phyloP scores from a whole-genome alignment of 2,797 vertebrate species.

The Cynopterus sphinx region DNA sequence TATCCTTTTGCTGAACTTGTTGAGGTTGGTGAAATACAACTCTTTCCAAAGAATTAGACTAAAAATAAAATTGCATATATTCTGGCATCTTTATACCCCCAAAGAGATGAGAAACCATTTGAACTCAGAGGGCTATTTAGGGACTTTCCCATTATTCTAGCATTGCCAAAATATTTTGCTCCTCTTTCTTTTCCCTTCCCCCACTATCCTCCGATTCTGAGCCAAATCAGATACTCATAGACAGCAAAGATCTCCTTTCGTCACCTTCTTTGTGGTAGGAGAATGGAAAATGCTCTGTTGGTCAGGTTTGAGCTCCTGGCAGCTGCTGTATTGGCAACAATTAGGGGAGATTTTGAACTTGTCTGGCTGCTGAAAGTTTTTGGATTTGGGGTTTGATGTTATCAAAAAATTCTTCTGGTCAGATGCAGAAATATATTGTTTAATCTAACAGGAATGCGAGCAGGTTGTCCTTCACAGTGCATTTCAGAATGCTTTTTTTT shows the following conservation, averaged over 20 bases:
- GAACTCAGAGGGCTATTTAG: constrained; percentile 31
- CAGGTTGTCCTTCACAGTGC: constrained; percentile 59
- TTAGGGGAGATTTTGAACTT: constrained; percentile 58
- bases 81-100: constrained; percentile 15
- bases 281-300: constrained; percentile 60
- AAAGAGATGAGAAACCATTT: constrained; percentile 32
- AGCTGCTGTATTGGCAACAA: constrained; percentile 74
- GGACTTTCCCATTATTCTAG: constrained; percentile 59
- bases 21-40: constrained; percentile 23
- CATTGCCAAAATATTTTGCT: constrained; percentile 45
- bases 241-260: not conserved
- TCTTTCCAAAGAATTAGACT: constrained; percentile 55
- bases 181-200: not conserved
- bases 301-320: constrained; percentile 60
- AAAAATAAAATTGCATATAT: constrained; percentile 51
- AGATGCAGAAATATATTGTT: constrained; percentile 68
- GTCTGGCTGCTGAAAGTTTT: constrained; percentile 71
- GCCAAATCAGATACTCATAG: constrained; percentile 69
- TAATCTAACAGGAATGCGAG: constrained; percentile 75
- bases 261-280: constrained; percentile 32
- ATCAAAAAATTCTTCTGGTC: constrained; percentile 74
- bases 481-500: not conserved
- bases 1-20: constrained; percentile 53
- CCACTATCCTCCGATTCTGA: not conserved
- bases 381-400: constrained; percentile 73